Evolutionary conservation across 2,113 vertebrate genomes (phyloP).

Genomic region (Siphamia tubifer): DNA sequence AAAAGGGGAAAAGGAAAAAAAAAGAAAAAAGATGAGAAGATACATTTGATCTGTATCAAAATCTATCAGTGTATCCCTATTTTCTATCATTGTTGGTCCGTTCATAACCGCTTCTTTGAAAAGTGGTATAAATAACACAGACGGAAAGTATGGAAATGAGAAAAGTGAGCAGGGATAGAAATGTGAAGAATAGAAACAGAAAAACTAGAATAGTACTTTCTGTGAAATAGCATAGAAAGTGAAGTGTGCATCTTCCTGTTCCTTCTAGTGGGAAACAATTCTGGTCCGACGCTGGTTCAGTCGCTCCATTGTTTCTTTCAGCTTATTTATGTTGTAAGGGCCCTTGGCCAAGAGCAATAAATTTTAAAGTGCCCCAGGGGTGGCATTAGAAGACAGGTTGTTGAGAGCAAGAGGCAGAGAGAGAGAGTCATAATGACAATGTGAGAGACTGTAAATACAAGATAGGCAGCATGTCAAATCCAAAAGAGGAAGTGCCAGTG

Average conservation of each 20-base stretch:
- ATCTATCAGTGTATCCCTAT: too few species aligned
- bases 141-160: conserved; percentile 63
- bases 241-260: conserved; percentile 52
- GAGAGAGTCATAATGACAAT: conserved; percentile 18
- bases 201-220: conserved; percentile 51
- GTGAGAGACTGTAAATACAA: conserved; percentile 55
- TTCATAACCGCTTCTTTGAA: conserved; percentile 24
- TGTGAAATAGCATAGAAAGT: conserved; percentile 45
- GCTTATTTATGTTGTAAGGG: conserved; percentile 70
- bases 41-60: too few species aligned
- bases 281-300: conserved; percentile 59
- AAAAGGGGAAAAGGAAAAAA: too few species aligned
- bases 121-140: conserved; percentile 34
- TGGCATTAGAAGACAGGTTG: conserved; percentile 68
- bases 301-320: conserved; percentile 62
- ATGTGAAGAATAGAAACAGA: conserved; percentile 52
- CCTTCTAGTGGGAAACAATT: conserved; percentile 45
- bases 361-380: conserved; percentile 69
- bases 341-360: conserved; percentile 68
- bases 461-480: conserved; percentile 30
- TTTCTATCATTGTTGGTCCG: conserved; percentile 22
- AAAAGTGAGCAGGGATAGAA: conserved; percentile 44
- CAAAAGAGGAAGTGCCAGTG: conserved; percentile 1
- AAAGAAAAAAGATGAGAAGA: too few species aligned
- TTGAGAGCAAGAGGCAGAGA: conserved; percentile 36